These are phyloP conservation scores for Hypselothyrea guttata DNA, from an alignment of 2,888 invertebrate genomes.

Conservation along the genomic window DNA sequence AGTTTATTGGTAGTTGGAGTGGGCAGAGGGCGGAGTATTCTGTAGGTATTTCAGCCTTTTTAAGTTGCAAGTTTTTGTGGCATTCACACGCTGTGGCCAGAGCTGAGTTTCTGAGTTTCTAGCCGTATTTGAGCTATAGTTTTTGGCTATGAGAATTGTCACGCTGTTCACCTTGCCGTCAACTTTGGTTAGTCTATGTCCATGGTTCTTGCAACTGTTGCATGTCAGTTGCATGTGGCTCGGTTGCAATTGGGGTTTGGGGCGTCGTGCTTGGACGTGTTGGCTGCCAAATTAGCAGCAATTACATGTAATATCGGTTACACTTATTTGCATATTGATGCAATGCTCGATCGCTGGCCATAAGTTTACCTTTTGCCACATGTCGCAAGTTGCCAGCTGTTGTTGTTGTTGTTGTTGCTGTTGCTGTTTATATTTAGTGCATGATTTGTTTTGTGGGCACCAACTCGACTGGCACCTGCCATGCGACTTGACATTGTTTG, in stretches of 20 bases:
- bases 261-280: constrained; percentile 74
- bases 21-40: not conserved
- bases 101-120: constrained; percentile 48
- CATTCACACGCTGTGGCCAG: constrained; percentile 67
- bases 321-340: constrained; percentile 77
- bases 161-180: constrained; percentile 73
- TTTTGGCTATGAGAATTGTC: constrained; percentile 43
- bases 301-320: constrained; percentile 79
- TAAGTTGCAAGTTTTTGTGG: constrained; percentile 41
- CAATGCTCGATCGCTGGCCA: constrained; percentile 68
- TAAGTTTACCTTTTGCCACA: constrained; percentile 71
- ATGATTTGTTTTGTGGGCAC: constrained; percentile 57
- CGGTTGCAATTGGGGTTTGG: constrained; percentile 14
- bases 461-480: constrained; percentile 69
- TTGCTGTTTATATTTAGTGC: constrained; percentile 17
- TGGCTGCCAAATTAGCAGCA: constrained; percentile 79
- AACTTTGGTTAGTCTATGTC: constrained; percentile 73
- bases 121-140: no score
- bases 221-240: constrained; percentile 48
- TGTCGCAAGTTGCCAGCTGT: constrained; percentile 39
- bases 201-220: constrained; percentile 37
- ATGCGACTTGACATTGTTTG: constrained; percentile 67
- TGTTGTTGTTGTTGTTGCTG: constrained; percentile 14
- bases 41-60: constrained; percentile 7
- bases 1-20: constrained; percentile 4